phyloP scores from a whole-genome alignment of 2,888 invertebrate genomes.

The Luperina testacea region DNA sequence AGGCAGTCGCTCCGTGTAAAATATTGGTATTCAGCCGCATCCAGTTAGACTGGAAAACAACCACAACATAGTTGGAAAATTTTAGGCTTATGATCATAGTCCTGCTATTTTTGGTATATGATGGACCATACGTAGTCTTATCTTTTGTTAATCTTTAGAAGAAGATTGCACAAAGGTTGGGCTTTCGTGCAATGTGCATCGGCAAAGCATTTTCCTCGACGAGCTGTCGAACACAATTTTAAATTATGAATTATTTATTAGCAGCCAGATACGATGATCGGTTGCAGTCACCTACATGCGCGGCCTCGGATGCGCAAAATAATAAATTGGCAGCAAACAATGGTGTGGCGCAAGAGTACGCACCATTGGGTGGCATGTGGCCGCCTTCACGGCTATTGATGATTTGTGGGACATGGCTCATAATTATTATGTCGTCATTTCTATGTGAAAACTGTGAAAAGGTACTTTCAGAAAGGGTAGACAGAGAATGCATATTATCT shows the following conservation, averaged over 20 bases:
- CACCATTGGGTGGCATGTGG: conserved; percentile 70
- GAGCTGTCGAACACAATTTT: background rate
- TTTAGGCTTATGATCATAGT: background rate
- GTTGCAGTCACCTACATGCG: conserved; percentile 53
- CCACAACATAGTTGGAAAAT: background rate
- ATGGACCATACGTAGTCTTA: background rate
- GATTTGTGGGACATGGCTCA: conserved; percentile 64
- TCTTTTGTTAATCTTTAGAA: background rate
- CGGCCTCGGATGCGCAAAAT: conserved; percentile 72
- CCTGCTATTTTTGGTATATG: background rate
- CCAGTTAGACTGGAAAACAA: background rate
- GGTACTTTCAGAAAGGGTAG: background rate
- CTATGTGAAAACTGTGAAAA: background rate
- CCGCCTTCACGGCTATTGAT: conserved; percentile 78
- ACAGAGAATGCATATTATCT: no score
- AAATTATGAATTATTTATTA: conserved; percentile 33
- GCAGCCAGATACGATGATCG: conserved; percentile 43
- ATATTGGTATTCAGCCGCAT: background rate
- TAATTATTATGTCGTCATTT: conserved; percentile 28
- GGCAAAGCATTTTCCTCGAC: background rate
- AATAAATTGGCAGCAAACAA: conserved; percentile 74
- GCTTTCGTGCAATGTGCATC: background rate
- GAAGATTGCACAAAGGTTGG: background rate
- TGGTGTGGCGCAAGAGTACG: conserved; percentile 74
- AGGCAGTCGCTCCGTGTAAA: no score